phyloP scores from a whole-genome alignment of 2,113 vertebrate genomes.

The Gorsachius goisagi region DNA sequence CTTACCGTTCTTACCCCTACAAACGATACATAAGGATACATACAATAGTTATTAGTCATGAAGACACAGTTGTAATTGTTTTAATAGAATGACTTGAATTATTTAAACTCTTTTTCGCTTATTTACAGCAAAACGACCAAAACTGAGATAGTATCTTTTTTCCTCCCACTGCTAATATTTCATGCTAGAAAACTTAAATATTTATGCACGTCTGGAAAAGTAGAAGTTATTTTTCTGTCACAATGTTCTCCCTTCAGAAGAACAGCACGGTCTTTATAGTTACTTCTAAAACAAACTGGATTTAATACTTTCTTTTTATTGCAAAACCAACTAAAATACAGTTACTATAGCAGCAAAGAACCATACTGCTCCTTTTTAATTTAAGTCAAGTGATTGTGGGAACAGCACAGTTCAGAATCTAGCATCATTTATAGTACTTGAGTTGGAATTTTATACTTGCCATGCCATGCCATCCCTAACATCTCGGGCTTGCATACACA shows the following conservation, averaged over 20 bases:
- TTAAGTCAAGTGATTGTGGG: not conserved
- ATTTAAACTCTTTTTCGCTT: not conserved
- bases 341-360: slow-evolving; percentile 15
- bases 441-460: not conserved
- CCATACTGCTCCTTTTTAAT: not conserved
- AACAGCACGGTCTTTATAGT: not conserved
- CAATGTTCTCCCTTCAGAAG: not conserved
- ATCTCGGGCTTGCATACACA: not conserved
- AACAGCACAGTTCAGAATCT: not conserved
- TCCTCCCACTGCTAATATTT: not conserved
- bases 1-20: not conserved
- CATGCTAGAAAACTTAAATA: slow-evolving; percentile 1
- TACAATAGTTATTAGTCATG: fast-evolving
- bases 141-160: not conserved
- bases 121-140: not conserved
- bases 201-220: not conserved
- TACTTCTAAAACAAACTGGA: not conserved
- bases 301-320: not conserved
- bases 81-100: not conserved
- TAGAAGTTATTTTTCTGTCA: not conserved
- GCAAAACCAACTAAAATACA: not conserved
- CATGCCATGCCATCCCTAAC: not conserved
- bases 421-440: not conserved
- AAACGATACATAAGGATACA: not conserved
- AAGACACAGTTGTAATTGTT: not conserved